phyloP scores from a whole-genome alignment of 1,140 invertebrate species.

The Leptinotarsa defecta region DNA sequence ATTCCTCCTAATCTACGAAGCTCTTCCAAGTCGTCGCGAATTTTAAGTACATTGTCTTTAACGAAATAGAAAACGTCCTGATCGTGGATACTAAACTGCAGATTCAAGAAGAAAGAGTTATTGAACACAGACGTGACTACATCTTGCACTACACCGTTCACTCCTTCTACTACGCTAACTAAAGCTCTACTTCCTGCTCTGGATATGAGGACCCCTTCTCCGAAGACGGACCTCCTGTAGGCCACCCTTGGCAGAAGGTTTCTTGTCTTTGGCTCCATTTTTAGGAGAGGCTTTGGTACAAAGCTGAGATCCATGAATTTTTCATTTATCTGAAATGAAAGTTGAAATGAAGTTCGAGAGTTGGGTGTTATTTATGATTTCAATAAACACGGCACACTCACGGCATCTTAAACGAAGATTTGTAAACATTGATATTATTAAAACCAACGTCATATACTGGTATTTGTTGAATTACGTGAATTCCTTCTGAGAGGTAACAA shows the following conservation, averaged over 20 bases:
- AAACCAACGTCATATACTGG: too few species aligned
- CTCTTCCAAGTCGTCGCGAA: constrained; percentile 87
- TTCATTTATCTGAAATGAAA: constrained; percentile 67
- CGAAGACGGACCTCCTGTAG: constrained; percentile 83
- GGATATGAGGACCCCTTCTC: constrained; percentile 87
- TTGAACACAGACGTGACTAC: constrained; percentile 93
- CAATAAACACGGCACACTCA: too few species aligned
- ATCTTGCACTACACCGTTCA: constrained; percentile 86
- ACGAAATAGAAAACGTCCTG: constrained; percentile 95
- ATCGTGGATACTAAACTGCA: constrained; percentile 90
- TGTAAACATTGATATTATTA: too few species aligned
- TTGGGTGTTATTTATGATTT: background rate
- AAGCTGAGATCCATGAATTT: constrained; percentile 83
- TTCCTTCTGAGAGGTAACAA: too few species aligned
- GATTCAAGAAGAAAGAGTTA: constrained; percentile 87
- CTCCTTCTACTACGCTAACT: constrained; percentile 83
- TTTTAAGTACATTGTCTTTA: constrained; percentile 85
- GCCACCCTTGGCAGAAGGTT: constrained; percentile 80
- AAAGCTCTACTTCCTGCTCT: constrained; percentile 77
- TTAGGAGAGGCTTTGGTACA: constrained; percentile 77
- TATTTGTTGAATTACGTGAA: too few species aligned
- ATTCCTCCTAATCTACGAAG: constrained; percentile 81
- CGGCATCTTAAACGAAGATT: too few species aligned
- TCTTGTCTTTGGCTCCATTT: constrained; percentile 79
- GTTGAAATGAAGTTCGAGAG: background rate